Conservation (phyloP, 2,888 invertebrate species). For the Amblyteles armatorius region DNA sequence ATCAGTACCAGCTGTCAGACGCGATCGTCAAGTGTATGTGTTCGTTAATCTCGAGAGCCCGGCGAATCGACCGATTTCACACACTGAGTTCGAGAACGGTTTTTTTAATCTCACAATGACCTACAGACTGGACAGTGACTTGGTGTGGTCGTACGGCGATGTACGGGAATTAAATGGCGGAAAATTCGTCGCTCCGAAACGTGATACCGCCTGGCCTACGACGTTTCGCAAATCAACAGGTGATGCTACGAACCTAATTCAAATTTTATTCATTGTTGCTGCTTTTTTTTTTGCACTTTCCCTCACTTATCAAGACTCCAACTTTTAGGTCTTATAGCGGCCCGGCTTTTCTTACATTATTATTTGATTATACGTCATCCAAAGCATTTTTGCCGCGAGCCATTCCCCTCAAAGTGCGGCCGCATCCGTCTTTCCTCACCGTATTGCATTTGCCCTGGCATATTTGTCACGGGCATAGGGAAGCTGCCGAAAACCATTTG, state of each 20-base stretch:
- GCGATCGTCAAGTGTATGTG: slow-evolving; percentile 85
- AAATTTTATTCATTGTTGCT: not conserved
- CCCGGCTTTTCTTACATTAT: no score
- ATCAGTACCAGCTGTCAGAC: slow-evolving; percentile 82
- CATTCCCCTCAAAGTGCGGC: no score
- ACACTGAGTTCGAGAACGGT: slow-evolving; percentile 71
- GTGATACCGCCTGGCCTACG: slow-evolving; percentile 66
- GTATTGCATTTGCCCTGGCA: no score
- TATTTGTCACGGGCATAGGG: no score
- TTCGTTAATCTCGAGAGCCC: slow-evolving; percentile 85
- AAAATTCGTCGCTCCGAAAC: slow-evolving; percentile 71
- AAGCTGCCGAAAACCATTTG: no score
- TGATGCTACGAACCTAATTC: slow-evolving; percentile 56
- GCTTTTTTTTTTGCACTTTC: not conserved
- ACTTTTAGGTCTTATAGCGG: no score
- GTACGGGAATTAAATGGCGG: slow-evolving; percentile 78
- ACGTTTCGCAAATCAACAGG: slow-evolving; percentile 61
- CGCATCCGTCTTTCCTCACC: no score
- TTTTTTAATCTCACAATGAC: slow-evolving; percentile 88
- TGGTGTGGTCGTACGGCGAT: slow-evolving; percentile 84
- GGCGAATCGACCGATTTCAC: slow-evolving; percentile 71
- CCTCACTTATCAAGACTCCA: no score
- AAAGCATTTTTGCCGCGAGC: no score
- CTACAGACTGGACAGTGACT: slow-evolving; percentile 86
- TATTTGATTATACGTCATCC: no score